Evolutionary conservation across 2,888 invertebrate genomes (phyloP), one percentile per base, ranked within the genome.

Genomic region (Philonicus albiceps): DNA sequence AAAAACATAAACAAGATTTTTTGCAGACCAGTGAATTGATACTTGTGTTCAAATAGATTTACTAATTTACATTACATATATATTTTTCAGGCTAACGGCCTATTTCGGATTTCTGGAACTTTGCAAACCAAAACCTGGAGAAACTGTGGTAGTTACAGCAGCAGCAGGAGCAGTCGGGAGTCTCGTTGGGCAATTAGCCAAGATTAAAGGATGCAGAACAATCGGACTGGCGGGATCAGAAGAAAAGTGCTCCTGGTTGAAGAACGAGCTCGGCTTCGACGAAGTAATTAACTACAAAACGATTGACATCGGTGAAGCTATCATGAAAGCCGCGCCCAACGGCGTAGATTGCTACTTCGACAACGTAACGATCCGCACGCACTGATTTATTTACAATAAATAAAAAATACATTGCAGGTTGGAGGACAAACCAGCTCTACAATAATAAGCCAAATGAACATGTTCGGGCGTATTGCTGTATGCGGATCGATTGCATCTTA

Each of bases 131-230:
- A 95, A 96, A 91, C 89, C 93, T 4, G 96, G 95, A 11, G 96
- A 97, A 91, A 95, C 95, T 0, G 93, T 96, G 16, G 95, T 95
- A 1, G 94, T 97, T 1, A 95, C 94, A 37, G 95, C 95, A 5
- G 96, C 96, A 16, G 96, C 95, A 30, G 96, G 96, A 22, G 96
- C 96, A 53, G 96, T 96, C 16, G 97, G 96, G 6, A 95, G 94
- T 87, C 93, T 95, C 80, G 96, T 96, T 34, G 96, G 96, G 1
- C 96, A 96, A 93, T 95, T 97, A 88, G 96, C 94, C 1, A 96
- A 96, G 92, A 93, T 95, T 80, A 93, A 95, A 91, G 95, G 95
- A 16, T 94, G 95, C 89, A 93, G 91, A 86, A 96, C 96, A 0
- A 94, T 96, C 88, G 96, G 96, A 3, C 94, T 95, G 89, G 94